These are phyloP conservation scores for Zoanthus solanderi DNA, from an alignment of 92 coral and sea anemone species.

Conservation along the genomic window DNA sequence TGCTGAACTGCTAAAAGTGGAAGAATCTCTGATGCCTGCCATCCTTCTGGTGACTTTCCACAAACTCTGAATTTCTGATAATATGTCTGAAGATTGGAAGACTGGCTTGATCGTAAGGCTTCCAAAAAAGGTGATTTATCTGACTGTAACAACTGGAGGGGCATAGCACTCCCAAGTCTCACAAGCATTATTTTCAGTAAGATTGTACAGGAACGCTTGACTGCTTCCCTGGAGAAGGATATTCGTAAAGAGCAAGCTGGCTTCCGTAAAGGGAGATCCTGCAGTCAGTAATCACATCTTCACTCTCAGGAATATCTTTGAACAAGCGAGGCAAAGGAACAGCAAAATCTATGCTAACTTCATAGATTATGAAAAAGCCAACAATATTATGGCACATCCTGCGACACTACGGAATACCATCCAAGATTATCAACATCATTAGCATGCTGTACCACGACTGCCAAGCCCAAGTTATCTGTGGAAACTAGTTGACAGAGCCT, in stretches of 20 bases:
- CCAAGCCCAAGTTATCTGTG: neutral
- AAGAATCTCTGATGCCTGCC: neutral
- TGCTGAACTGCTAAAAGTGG: neutral
- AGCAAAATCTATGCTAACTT: neutral
- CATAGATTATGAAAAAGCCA: neutral
- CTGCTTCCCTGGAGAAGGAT: neutral
- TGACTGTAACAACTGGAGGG: slow-evolving; percentile 6
- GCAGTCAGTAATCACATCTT: neutral
- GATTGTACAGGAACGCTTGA: neutral
- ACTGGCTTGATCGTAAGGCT: neutral
- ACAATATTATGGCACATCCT: neutral
- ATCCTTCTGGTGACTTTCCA: neutral
- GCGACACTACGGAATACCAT: neutral
- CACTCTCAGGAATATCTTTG: neutral
- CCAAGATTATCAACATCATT: neutral
- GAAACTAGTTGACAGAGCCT: neutral
- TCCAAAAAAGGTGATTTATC: neutral
- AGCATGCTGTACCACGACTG: neutral
- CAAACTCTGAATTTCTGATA: slow-evolving; percentile 10
- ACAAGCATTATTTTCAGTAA: neutral
- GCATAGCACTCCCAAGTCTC: neutral
- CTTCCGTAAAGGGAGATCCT: neutral
- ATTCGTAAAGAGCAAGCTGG: neutral
- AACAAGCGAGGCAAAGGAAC: neutral
- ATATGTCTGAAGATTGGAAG: slow-evolving; percentile 6